A percentile compares a stretch with the other conserved stretches of the same genome.
Conservation (phyloP, 2,797 vertebrate genomes). For the Anguilla anguilla region DNA sequence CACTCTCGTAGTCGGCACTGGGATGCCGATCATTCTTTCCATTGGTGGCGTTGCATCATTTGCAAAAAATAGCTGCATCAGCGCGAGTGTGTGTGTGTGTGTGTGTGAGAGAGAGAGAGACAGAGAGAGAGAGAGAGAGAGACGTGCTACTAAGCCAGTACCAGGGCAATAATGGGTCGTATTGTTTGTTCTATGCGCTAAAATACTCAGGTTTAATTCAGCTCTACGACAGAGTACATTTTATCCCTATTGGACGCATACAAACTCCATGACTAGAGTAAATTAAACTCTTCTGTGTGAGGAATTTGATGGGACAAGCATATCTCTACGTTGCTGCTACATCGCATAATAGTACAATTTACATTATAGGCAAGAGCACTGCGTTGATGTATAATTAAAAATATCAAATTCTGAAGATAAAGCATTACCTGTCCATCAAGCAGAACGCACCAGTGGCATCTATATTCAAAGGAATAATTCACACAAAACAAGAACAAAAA, state of each 20-base stretch:
- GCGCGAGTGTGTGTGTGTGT: background rate
- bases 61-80: constrained; percentile 12
- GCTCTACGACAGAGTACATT: no score
- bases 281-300: no score
- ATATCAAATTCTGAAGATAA: background rate
- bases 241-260: no score
- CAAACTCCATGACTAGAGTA: no score
- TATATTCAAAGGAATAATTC: background rate
- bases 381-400: background rate
- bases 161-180: background rate
- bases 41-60: constrained; percentile 15
- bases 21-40: constrained; percentile 11
- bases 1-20: background rate
- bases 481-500: background rate
- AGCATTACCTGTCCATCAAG: background rate
- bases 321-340: no score
- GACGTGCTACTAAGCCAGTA: background rate
- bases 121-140: no score
- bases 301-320: no score
- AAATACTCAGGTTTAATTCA: no score
- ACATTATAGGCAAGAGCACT: no score
- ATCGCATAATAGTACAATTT: no score
- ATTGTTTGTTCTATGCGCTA: background rate
- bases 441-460: background rate
- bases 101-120: no score